Conservation (phyloP, 1,140 invertebrate genomes). For the Eriosoma lanigerum region DNA sequence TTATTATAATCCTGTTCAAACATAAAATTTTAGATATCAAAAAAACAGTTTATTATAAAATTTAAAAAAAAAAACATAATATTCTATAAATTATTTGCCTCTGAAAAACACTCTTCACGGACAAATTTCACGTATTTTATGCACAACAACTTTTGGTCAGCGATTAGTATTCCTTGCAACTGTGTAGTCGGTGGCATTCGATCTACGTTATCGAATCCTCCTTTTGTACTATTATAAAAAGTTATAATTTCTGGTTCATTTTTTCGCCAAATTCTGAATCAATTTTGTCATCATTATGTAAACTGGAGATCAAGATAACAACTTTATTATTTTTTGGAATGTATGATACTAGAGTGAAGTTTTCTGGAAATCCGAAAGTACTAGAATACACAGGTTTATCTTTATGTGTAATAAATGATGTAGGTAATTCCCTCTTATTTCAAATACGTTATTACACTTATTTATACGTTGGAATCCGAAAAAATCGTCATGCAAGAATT, state of each 20-base stretch:
- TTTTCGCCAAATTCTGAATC: conserved; percentile 45
- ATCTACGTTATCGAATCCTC: conserved; percentile 33
- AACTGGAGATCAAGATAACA: conserved; percentile 40
- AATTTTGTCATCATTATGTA: conserved; percentile 45
- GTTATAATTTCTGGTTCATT: no score
- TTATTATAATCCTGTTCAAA: no score
- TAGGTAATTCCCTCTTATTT: background rate
- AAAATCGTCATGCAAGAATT: no score
- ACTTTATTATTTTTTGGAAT: conserved; percentile 45
- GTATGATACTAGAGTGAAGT: conserved; percentile 26
- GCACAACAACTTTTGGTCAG: conserved; percentile 53
- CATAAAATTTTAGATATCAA: no score
- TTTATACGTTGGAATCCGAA: no score
- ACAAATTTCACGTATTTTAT: conserved; percentile 20
- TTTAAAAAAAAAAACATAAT: background rate
- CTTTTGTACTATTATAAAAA: conserved; percentile 53
- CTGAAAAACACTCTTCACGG: conserved; percentile 4
- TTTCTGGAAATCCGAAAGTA: conserved; percentile 24
- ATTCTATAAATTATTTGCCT: background rate
- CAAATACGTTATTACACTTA: conserved; percentile 57
- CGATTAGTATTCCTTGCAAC: conserved; percentile 36
- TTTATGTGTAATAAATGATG: conserved; percentile 14
- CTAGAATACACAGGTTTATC: background rate
- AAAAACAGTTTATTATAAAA: no score
- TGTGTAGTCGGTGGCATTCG: conserved; percentile 49